Evolutionary conservation across 2,113 vertebrate genomes (phyloP), one percentile per base, ranked within the genome.

Genomic region (Ascaphus truei): DNA sequence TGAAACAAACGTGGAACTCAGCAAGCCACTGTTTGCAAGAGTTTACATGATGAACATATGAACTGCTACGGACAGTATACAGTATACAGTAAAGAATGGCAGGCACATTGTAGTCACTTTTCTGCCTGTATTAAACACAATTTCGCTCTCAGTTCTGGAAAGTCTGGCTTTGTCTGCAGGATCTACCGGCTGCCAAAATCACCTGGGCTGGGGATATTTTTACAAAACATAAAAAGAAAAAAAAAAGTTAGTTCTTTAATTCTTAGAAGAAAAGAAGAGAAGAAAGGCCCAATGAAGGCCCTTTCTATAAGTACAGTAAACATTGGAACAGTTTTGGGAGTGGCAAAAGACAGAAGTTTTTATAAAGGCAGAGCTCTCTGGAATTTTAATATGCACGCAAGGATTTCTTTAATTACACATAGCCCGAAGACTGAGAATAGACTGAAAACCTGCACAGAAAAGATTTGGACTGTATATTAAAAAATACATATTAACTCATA

Each of bases 401-500:
- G 67, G 67, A 71, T 71, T 71, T 71, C 67, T 71, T 71, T 71
- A 71, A 71, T 71, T 71, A 71, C 67, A 71, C 57, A 71, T 71
- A 71, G 47, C 67, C 67, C 31, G 53, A 37, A 69, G 67, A 69
- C 57, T 52, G 33, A 51, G 33, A 39, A 20, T 18, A n/a, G 31
- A 71, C 15, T 30, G 12, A 61, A 61, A 61, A 71, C 56, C 60
- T 31, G 37, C 45, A 43, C 10, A 71, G 56, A 71, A 61, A 68
- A 61, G 57, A 27, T 5, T 16, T 30, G 31, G 67, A 50, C 41
- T 15, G 9, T 33, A 26, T 7, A 33, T n/a, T n/a, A 51, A 25
- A 56, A 59, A 68, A 68, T 37, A 27, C 31, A 51, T 37, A 60
- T 59, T 59, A 59, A 68, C 30, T n/a, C n/a, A n/a, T n/a, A n/a